Percentiles rank a stretch among this genome's conserved stretches.
Evolutionary conservation across 2,888 invertebrate genomes (phyloP).

Genomic region (Ypsolopha scabrella): DNA sequence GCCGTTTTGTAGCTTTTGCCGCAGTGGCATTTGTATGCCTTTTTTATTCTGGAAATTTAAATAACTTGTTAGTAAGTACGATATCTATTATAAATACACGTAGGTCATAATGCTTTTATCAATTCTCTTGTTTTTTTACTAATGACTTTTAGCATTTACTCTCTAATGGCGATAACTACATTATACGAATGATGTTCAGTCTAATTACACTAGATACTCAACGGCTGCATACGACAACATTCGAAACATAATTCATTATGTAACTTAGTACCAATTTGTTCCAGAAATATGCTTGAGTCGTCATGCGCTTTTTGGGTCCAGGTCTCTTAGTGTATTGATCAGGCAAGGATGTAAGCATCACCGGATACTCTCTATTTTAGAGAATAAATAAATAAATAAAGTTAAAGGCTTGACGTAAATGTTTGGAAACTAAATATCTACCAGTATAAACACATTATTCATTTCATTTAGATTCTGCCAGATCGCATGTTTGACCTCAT

Average conservation of each 20-base stretch:
- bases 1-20: slow-evolving; percentile 88
- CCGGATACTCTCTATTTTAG: slow-evolving; percentile 37
- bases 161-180: neutral
- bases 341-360: slow-evolving; percentile 22
- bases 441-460: too few species aligned
- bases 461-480: too few species aligned
- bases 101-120: too few species aligned
- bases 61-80: neutral
- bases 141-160: neutral
- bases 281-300: slow-evolving; percentile 55
- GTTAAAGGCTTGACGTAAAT: too few species aligned
- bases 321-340: slow-evolving; percentile 42
- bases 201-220: too few species aligned
- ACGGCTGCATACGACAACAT: too few species aligned
- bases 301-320: slow-evolving; percentile 46
- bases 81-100: too few species aligned
- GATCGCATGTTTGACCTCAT: too few species aligned
- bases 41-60: slow-evolving; percentile 74
- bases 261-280: slow-evolving; percentile 51
- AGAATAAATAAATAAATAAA: too few species aligned
- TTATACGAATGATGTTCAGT: neutral
- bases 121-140: too few species aligned
- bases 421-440: too few species aligned
- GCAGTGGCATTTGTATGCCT: slow-evolving; percentile 86
- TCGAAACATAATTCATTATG: too few species aligned